Percentiles rank a stretch among this genome's conserved stretches.
These are phyloP conservation scores for Notocelia uddmanniana DNA, from an alignment of 2,888 invertebrate genomes.

Conservation along the genomic window DNA sequence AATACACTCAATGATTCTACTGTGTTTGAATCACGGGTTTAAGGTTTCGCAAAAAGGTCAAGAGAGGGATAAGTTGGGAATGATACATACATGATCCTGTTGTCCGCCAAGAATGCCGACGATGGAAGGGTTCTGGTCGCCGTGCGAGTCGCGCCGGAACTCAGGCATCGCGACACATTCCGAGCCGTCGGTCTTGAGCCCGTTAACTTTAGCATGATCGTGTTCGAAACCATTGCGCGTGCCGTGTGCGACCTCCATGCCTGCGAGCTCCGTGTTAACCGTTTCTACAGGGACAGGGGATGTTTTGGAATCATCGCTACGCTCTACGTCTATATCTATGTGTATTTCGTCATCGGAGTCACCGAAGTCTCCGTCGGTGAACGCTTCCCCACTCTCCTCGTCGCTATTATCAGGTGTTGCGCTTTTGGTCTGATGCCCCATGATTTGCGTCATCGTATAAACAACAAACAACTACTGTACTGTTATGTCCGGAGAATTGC, in stretches of 20 bases:
- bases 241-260: conserved; percentile 59
- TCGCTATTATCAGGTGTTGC: conserved; percentile 76
- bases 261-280: conserved; percentile 59
- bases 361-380: conserved; percentile 80
- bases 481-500: conserved; percentile 64
- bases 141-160: conserved; percentile 71
- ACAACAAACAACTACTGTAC: no score
- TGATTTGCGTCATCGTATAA: conserved; percentile 59
- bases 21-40: conserved; percentile 47
- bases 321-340: conserved; percentile 56
- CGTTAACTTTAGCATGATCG: conserved; percentile 58
- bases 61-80: conserved; percentile 12
- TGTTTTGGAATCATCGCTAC: conserved; percentile 55
- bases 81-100: conserved; percentile 81
- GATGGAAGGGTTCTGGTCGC: conserved; percentile 78
- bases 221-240: conserved; percentile 52
- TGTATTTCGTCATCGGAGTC: conserved; percentile 75
- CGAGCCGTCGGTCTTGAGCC: conserved; percentile 60
- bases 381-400: conserved; percentile 77
- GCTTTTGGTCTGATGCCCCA: conserved; percentile 70
- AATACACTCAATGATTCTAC: conserved; percentile 54
- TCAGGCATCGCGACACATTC: conserved; percentile 59
- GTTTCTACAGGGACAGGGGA: conserved; percentile 70
- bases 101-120: conserved; percentile 84
- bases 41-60: conserved; percentile 37